Conservation (phyloP, 2,797 vertebrate genomes). For the Channallabes apus region DNA sequence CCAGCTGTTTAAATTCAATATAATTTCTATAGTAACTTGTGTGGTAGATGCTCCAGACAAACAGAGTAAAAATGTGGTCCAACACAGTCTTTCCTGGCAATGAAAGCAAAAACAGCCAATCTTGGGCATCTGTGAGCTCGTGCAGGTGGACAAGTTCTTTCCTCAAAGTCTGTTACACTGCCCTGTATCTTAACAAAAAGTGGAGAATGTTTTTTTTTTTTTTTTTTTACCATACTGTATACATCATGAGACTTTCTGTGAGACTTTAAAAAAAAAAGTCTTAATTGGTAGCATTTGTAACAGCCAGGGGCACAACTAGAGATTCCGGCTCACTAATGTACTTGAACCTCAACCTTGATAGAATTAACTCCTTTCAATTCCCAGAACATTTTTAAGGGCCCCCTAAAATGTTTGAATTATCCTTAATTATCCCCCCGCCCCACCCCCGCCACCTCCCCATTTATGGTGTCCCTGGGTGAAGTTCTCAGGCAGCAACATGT, state of each 20-base stretch:
- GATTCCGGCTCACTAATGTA: too few species aligned
- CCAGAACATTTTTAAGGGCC: too few species aligned
- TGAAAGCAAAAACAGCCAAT: background rate
- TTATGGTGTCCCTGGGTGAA: background rate
- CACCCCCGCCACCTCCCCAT: too few species aligned
- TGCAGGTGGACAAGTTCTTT: background rate
- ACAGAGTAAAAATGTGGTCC: background rate
- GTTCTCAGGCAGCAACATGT: background rate
- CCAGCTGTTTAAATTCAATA: background rate
- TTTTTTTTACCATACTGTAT: too few species aligned
- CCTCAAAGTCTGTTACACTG: background rate
- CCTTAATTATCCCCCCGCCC: too few species aligned
- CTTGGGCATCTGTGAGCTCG: background rate
- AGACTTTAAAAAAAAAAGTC: background rate
- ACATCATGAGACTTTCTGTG: background rate
- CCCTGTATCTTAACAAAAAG: background rate
- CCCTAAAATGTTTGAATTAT: too few species aligned
- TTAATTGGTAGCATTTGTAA: background rate
- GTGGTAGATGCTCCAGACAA: background rate
- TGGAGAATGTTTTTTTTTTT: background rate
- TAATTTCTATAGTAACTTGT: background rate
- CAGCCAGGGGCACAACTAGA: too few species aligned
- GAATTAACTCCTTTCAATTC: too few species aligned
- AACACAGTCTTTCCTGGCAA: background rate
- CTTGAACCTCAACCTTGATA: too few species aligned